Evolutionary conservation across 2,888 invertebrate genomes (phyloP).

Genomic region (Odontocerum albicorne): DNA sequence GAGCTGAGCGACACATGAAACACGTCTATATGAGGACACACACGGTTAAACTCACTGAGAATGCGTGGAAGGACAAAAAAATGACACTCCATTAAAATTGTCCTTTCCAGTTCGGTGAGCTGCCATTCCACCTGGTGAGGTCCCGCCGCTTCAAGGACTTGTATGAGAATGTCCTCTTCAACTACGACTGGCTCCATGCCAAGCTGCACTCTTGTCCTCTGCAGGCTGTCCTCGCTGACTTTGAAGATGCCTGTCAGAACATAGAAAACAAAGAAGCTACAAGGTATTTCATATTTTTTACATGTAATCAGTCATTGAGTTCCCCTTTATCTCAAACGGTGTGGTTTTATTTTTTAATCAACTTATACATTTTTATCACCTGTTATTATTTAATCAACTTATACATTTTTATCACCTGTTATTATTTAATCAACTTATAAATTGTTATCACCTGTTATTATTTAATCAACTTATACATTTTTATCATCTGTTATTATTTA

Average conservation of each 20-base stretch:
- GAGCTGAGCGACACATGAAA: too few species aligned
- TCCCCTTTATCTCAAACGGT: neutral
- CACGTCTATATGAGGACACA: too few species aligned
- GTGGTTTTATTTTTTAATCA: neutral
- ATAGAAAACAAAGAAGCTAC: constrained; percentile 81
- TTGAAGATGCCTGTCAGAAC: constrained; percentile 87
- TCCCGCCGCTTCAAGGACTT: constrained; percentile 89
- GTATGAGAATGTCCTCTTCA: constrained; percentile 91
- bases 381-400: too few species aligned
- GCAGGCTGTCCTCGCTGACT: constrained; percentile 92
- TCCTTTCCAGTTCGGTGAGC: constrained; percentile 85
- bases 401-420: too few species aligned
- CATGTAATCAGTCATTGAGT: neutral
- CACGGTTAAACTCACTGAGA: too few species aligned
- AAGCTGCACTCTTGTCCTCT: constrained; percentile 94
- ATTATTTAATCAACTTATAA: too few species aligned
- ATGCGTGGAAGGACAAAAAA: too few species aligned
- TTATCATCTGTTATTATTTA: too few species aligned
- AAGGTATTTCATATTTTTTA: constrained; percentile 52
- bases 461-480: too few species aligned
- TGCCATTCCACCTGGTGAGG: constrained; percentile 92
- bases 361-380: neutral
- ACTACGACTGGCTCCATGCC: constrained; percentile 97
- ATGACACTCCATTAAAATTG: too few species aligned
- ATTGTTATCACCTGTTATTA: too few species aligned